phyloP scores from a whole-genome alignment of 2,113 vertebrate genomes.

The Tringa solitaria region DNA sequence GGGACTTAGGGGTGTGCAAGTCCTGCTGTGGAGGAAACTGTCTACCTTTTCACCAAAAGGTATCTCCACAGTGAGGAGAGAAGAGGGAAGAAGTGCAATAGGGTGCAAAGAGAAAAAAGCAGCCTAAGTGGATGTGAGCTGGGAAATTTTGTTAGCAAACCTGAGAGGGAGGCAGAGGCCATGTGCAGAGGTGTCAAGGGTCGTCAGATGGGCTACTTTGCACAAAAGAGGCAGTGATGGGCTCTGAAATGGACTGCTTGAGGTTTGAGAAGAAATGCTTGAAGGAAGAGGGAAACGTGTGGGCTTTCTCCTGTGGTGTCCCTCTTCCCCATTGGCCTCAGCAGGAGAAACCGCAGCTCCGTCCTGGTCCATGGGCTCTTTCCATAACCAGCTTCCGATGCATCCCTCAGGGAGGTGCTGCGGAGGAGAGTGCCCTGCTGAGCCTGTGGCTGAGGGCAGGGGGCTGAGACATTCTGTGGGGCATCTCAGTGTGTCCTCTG shows the following conservation, averaged over 20 bases:
- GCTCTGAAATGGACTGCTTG: neutral
- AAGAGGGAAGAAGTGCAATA: neutral
- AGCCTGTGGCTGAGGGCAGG: neutral
- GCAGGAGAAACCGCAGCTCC: accelerated
- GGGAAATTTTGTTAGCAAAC: neutral
- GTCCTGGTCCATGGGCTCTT: neutral
- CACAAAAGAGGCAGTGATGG: neutral
- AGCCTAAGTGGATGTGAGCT: neutral
- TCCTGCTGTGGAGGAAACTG: neutral
- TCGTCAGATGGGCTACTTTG: neutral
- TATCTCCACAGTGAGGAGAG: neutral
- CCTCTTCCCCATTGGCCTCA: neutral
- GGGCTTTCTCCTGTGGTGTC: neutral
- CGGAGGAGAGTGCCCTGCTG: neutral
- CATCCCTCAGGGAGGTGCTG: neutral
- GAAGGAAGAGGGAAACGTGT: neutral
- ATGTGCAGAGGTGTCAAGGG: neutral
- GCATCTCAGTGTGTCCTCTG: neutral
- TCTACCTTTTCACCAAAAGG: neutral
- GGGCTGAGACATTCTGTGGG: neutral
- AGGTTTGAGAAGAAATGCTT: neutral
- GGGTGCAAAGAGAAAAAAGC: neutral
- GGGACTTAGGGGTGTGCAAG: neutral
- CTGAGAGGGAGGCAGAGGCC: neutral
- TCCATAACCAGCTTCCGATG: neutral